Evolutionary conservation across 2,797 vertebrate genomes (phyloP), one percentile per base, ranked within the genome.

Genomic region (Sebastes goodei): DNA sequence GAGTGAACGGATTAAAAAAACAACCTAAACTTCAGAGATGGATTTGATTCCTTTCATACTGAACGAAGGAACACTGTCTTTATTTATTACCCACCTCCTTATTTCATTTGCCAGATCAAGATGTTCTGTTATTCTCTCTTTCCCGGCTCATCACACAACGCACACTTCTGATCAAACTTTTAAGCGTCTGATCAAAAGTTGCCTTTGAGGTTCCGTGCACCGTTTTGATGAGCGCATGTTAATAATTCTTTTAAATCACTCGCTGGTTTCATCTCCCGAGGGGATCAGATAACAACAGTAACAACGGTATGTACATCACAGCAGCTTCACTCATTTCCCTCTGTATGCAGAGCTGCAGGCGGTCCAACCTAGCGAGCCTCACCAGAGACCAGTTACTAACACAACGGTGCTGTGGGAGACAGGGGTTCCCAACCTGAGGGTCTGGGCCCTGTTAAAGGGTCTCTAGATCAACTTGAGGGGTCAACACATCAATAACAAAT

Each of bases 111-210:
- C 42, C 4, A 8, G 83, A 86, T 91, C 83, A 87, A 81, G 82
- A 82, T 25, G 68, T 76, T 82, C 25, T 29, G 35, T 71, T 83
- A 29, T 85, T 87, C 74, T 46, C 30, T 73, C 62, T 75, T 72
- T 20, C 15, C 33, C 23, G 2, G n/a, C 75, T 80, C 71, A 23
- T 88, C 82, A 69, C 23, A 71, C 55, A n/a, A 61, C 21, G 4
- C 15, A 21, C 35, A 75, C 77, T 30, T 86, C 78, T 86, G 83
- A 90, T 90, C 81, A 85, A 85, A 88, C 82, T 80, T 85, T 82
- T 81, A 88, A 83, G 52, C 30, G 10, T 35, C 52, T 82, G 76
- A 90, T 91, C 85, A 83, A 46, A 86, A 12, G 65, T 20, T 20
- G 64, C 57, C 38, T 87, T 68, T 71, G 72, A 89, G 83, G 14